Base-by-base conservation (phyloP, 2,113 vertebrate species). In the Cyphomyrus discorhynchus region DNA sequence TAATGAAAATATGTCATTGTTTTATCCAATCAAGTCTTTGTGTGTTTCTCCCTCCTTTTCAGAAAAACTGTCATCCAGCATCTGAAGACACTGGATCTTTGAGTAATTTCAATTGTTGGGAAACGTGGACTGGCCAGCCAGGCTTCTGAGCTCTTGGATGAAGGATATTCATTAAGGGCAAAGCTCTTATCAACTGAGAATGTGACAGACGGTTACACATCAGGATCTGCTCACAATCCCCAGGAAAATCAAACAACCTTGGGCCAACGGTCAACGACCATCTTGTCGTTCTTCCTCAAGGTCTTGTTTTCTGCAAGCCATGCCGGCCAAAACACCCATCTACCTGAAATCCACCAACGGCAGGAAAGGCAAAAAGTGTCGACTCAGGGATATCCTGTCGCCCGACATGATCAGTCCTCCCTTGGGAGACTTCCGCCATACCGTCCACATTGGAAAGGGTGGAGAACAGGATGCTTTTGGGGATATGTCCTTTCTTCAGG, bases 381-480 rank as follows among this genome's bases (percentile, higher is more conserved):
- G 97, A 91, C 94, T 99, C 91, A 96, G 98, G 91, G 98, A 99
- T 93, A 98, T 99, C 83, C 93, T 99, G 93, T 99, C 98, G 90
- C 97, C 98, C 0, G 98, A 99, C 92, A 98, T 99, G 98, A 99
- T 99, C 90, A 99, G 98, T 87, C 98, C 98, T 3, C 98, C 98
- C 1, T 96, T 99, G 0, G 98, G 98, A 77, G 98, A 99, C 94
- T 99, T 99, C 91, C 98, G 98, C 31, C 98, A 99, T 92, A 99
- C 98, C 46, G 97, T 99, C 91, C 98, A 99, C 92, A 99, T 99
- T 15, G 98, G 98, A 80, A 97, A 96, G 91, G 98, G 97, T 1
- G 98, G 98, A 21, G 96, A 97, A 89, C 96, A 97, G 11, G 98
- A 99, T 1, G 96, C 98, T 88, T 99, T 99, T 5, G 98, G 98